Evolutionary conservation across 2,888 invertebrate genomes (phyloP).

Genomic region (Graphium colonna): DNA sequence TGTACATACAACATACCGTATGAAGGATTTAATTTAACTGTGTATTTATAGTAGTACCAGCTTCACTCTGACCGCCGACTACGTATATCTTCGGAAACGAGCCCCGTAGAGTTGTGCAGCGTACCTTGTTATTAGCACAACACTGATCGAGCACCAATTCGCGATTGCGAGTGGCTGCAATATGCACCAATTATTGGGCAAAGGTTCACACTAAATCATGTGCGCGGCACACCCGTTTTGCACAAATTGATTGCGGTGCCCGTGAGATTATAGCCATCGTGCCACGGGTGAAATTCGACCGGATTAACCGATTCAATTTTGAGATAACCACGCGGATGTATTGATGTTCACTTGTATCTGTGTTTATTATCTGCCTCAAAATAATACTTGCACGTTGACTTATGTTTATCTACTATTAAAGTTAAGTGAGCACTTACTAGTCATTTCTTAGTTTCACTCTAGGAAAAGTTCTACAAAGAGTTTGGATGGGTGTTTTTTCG

Average conservation of each 20-base stretch:
- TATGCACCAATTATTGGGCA: constrained; percentile 26
- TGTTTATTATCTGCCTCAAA: too few relatives aligned
- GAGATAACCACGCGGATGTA: constrained; percentile 16
- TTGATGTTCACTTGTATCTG: too few relatives aligned
- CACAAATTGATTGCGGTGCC: constrained; percentile 19
- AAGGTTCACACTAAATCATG: constrained; percentile 34
- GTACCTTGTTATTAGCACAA: background rate
- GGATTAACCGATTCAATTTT: constrained; percentile 8
- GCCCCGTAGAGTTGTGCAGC: background rate
- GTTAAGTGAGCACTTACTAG: too few relatives aligned
- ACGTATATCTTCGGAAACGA: background rate
- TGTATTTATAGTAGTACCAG: too few relatives aligned
- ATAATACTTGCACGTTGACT: too few relatives aligned
- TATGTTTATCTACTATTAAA: too few relatives aligned
- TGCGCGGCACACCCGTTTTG: constrained; percentile 14
- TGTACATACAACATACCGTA: too few relatives aligned
- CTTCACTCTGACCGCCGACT: background rate
- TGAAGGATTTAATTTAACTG: too few relatives aligned
- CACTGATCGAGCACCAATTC: background rate
- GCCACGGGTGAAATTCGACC: background rate
- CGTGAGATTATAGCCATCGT: constrained; percentile 4
- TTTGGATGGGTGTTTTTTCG: too few relatives aligned
- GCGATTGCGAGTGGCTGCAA: constrained; percentile 15
- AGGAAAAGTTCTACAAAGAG: too few relatives aligned
- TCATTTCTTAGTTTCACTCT: too few relatives aligned